A percentile compares a stretch with the other conserved stretches of the same genome.
phyloP scores from a whole-genome alignment of 2,797 vertebrate species.

The Sardinella longiceps region DNA sequence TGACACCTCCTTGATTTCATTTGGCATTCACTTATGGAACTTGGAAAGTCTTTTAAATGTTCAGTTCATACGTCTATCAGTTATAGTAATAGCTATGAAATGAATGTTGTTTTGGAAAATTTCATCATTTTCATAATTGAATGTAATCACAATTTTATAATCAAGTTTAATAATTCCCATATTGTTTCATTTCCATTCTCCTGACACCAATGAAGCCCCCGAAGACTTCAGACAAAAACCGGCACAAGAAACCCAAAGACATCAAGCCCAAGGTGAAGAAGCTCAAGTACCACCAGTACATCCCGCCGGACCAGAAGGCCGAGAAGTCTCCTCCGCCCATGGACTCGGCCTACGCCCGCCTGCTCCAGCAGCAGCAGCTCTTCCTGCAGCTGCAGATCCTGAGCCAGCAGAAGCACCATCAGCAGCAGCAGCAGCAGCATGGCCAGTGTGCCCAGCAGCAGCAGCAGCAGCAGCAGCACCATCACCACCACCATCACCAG shows the following conservation, averaged over 20 bases:
- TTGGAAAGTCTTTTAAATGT: no score
- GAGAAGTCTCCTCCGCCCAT: conserved; percentile 97
- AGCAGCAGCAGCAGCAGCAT: conserved; percentile 59
- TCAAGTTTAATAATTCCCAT: no score
- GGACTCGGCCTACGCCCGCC: conserved; percentile 96
- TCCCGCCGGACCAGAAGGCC: conserved; percentile 96
- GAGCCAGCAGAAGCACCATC: conserved; percentile 92
- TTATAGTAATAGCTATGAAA: no score
- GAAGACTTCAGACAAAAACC: conserved; percentile 91
- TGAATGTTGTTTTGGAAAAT: no score
- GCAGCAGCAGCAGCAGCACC: conserved; percentile 81
- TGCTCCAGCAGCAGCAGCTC: conserved; percentile 97
- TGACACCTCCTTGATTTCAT: background rate
- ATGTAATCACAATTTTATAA: no score
- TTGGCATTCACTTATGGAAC: background rate
- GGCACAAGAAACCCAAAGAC: conserved; percentile 98
- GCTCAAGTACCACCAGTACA: conserved; percentile 98
- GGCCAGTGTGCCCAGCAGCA: conserved; percentile 81
- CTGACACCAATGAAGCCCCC: conserved; percentile 69
- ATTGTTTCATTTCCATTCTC: background rate
- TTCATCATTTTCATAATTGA: no score
- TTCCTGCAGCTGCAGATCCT: conserved; percentile 98
- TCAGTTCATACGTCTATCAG: no score
- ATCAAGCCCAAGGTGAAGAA: conserved; percentile 98
- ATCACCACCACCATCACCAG: conserved; percentile 77